Percentiles rank a stretch among this genome's conserved stretches.
Conservation (phyloP, 30 jellyfish, hydroid and myxozoan species). For the Rhopilema esculentum region DNA sequence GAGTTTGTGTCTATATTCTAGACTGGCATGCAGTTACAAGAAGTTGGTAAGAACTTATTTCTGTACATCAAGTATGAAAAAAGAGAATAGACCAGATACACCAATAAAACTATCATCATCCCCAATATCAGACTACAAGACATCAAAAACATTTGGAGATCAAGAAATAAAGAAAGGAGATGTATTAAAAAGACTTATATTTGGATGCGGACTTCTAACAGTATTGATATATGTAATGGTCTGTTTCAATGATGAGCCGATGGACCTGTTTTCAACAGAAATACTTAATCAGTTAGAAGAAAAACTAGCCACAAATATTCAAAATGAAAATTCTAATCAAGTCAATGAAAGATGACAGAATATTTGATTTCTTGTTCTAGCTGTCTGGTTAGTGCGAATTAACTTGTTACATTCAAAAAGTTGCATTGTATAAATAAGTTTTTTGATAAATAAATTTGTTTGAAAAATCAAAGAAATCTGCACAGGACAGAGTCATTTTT, state of each 20-base stretch:
- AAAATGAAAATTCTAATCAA: not conserved
- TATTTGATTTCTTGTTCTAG: no score
- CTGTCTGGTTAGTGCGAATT: no score
- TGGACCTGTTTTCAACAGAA: conserved; percentile 58
- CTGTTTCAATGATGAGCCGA: conserved; percentile 29
- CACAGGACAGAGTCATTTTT: no score
- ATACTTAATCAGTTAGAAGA: conserved; percentile 22
- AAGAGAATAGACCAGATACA: not conserved
- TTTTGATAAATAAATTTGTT: no score
- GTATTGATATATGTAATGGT: conserved; percentile 13
- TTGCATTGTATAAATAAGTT: no score
- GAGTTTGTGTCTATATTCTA: no score
- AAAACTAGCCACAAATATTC: not conserved
- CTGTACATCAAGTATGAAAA: not conserved
- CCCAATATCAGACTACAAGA: conserved; percentile 36
- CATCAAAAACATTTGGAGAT: conserved; percentile 58
- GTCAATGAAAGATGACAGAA: no score
- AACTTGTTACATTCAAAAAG: no score
- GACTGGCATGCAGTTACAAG: no score
- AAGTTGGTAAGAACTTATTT: not conserved
- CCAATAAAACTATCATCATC: conserved; percentile 56
- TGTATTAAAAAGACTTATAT: conserved; percentile 1
- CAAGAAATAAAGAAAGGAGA: not conserved
- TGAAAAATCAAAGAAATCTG: no score
- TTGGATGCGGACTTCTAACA: conserved; percentile 7